Evolutionary conservation across 2,113 vertebrate species (phyloP).

Genomic region (Mobula birostris): DNA sequence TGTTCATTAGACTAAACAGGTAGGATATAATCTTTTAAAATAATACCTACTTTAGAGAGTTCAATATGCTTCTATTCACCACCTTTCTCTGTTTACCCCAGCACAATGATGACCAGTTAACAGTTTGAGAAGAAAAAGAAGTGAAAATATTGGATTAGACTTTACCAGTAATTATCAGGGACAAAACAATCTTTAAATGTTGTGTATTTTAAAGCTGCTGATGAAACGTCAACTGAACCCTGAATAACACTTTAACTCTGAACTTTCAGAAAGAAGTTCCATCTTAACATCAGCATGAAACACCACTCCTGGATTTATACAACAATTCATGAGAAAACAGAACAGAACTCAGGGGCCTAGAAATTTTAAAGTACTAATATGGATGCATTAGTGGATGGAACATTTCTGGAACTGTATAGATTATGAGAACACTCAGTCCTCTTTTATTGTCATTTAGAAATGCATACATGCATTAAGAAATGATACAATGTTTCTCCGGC

Average conservation of each 20-base stretch:
- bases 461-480: too few relatives aligned
- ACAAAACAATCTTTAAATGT: neutral
- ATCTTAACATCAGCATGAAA: neutral
- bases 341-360: neutral
- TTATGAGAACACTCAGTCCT: too few relatives aligned
- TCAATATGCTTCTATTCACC: neutral
- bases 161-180: neutral
- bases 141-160: neutral
- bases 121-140: neutral
- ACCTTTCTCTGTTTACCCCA: neutral
- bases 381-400: too few relatives aligned
- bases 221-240: neutral
- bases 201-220: neutral
- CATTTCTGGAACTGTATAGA: too few relatives aligned
- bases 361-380: too few relatives aligned
- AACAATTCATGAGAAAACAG: neutral
- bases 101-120: neutral
- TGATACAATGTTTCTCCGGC: too few relatives aligned
- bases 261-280: neutral
- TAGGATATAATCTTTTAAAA: neutral
- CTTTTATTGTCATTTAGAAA: too few relatives aligned
- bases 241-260: neutral
- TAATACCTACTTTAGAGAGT: neutral
- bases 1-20: neutral
- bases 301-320: neutral